Evolutionary conservation across 2,888 invertebrate genomes (phyloP), one percentile per base, ranked within the genome.

Genomic region (Himalopsyche japonica): DNA sequence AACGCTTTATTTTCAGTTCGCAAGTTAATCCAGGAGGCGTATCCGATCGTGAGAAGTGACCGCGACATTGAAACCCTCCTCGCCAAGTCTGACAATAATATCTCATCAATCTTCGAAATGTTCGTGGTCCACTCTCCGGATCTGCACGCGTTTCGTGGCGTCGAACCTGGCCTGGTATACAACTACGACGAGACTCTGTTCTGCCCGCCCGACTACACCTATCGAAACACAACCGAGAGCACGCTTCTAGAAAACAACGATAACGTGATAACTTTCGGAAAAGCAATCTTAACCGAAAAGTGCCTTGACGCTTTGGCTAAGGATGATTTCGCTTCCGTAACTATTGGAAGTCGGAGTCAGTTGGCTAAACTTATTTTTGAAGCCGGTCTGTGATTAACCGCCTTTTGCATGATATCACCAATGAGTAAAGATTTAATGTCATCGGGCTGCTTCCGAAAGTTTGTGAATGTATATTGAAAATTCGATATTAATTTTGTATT

Each of bases 71-170:
- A 91, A 34, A 90, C 90, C 85, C 88, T 95, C 43, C 88, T 94
- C 34, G 90, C 90, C 80, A 89, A 91, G 37, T 88, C 90, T 18
- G 89, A 90, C 82, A 89, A 91, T 86, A 89, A 90, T 64, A 89
- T 91, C 1, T 91, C 93, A 83, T 93, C 92, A 85, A 90, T 97
- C 43, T 94, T 95, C 88, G 94, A 95, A 86, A 94, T 97, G 93
- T 96, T 97, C 88, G 91, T 96, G 10, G 91, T 93, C 64, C 92
- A 93, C 80, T 92, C 93, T 87, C 89, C 91, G 37, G 91, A 94
- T 83, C 89, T 96, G 82, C 97, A 96, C 90, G 93, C 95, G 76
- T 93, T 97, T 89, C 93, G 97, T 82, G 96, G 96, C 34, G 95
- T 96, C 8, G 98, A 98, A 89, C 97, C 97, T 79, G 95, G 95